Evolutionary conservation across 1,140 invertebrate genomes (phyloP).

Genomic region (Penaeus japonicus): DNA sequence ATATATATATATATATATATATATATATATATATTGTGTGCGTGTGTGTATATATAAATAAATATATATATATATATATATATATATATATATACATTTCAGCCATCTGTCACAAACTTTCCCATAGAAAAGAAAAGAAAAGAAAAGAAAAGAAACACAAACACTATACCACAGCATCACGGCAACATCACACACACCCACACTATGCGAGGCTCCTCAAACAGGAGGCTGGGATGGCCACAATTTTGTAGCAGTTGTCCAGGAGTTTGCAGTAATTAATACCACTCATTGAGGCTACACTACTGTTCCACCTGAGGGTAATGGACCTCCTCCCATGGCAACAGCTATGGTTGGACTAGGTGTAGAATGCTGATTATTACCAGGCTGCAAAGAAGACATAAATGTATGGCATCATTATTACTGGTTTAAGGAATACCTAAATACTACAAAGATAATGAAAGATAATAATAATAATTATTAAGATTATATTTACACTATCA

Average conservation of each 20-base stretch:
- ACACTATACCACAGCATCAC: constrained; percentile 6
- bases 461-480: background rate
- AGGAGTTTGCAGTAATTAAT: background rate
- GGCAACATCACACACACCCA: constrained; percentile 9
- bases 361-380: constrained; percentile 47
- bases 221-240: background rate
- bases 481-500: too few relatives aligned
- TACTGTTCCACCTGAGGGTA: constrained; percentile 48
- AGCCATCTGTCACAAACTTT: too few relatives aligned
- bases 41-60: too few relatives aligned
- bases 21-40: too few relatives aligned
- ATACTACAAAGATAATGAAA: too few relatives aligned
- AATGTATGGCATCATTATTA: background rate
- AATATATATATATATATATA: too few relatives aligned
- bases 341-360: constrained; percentile 50
- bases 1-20: too few relatives aligned
- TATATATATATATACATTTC: too few relatives aligned
- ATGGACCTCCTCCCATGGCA: constrained; percentile 50
- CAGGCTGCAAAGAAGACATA: constrained; percentile 35
- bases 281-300: constrained; percentile 31
- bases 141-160: background rate
- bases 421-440: background rate
- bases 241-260: background rate
- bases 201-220: constrained; percentile 9
- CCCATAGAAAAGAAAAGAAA: background rate